Percentiles rank a stretch among this genome's conserved stretches.
Conservation (phyloP, 2,797 vertebrate species). For the Alauda arvensis region DNA sequence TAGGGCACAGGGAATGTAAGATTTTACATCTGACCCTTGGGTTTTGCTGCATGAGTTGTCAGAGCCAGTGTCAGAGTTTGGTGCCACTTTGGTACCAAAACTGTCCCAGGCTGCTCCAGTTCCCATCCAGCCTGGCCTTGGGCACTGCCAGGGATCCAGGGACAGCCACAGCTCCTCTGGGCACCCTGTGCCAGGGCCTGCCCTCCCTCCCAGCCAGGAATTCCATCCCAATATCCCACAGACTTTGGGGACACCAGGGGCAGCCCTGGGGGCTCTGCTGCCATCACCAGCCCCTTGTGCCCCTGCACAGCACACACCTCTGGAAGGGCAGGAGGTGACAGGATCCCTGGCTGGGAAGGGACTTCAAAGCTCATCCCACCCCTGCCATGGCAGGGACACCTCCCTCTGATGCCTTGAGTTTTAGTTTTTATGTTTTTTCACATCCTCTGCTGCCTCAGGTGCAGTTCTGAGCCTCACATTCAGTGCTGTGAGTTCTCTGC, state of each 20-base stretch:
- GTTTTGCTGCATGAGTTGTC: neutral
- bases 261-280: neutral
- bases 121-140: neutral
- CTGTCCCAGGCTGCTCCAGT: rapidly evolving
- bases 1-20: neutral
- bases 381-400: neutral
- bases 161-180: neutral
- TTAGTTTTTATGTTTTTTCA: no score
- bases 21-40: neutral
- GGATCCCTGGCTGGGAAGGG: neutral
- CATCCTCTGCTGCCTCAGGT: no score
- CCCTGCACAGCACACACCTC: rapidly evolving
- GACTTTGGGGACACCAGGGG: rapidly evolving
- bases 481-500: no score
- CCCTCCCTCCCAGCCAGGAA: neutral
- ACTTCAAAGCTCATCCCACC: neutral
- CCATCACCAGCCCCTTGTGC: neutral
- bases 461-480: no score
- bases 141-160: neutral
- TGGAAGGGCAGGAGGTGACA: neutral
- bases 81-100: neutral
- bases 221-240: neutral
- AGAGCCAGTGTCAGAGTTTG: slow-evolving; percentile 25
- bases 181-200: rapidly evolving
- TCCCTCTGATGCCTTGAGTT: neutral